Evolutionary conservation across 2,113 vertebrate species (phyloP).

Genomic region (Oxyura jamaicensis): DNA sequence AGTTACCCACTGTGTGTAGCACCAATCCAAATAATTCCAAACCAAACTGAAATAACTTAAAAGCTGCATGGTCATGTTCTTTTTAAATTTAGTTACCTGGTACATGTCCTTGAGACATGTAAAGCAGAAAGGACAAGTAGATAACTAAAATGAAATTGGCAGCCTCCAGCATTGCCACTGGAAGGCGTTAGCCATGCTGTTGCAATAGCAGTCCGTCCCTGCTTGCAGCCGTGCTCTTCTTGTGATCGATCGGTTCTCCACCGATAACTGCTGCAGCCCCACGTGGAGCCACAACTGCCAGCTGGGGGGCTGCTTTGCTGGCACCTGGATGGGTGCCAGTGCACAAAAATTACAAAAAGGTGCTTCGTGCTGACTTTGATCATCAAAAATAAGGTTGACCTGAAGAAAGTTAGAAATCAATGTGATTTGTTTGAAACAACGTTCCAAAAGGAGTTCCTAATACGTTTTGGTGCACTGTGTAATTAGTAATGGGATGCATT

Average conservation of each 20-base stretch:
- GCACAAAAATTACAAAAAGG: not conserved
- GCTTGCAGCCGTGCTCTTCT: not conserved
- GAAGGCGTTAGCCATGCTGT: not conserved
- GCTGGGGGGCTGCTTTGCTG: not conserved
- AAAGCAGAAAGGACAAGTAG: not conserved
- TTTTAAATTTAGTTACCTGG: not conserved
- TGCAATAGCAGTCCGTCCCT: not conserved
- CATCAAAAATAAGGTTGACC: not conserved
- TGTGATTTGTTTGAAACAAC: no score
- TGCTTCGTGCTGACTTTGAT: not conserved
- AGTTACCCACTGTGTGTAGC: not conserved
- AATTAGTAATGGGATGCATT: not conserved
- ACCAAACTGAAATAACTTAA: not conserved
- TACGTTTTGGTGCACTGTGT: not conserved
- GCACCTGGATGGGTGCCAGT: not conserved
- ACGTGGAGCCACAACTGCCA: not conserved
- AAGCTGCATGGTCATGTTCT: not conserved
- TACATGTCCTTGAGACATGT: not conserved
- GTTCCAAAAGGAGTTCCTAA: not conserved
- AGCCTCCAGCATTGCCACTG: not conserved
- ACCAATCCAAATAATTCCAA: not conserved
- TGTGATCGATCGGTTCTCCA: not conserved
- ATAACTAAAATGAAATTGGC: not conserved
- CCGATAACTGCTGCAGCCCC: not conserved
- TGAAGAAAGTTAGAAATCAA: not conserved